Conservation (phyloP, 2,797 vertebrate genomes). For the Cynodonichthys magdalenae region DNA sequence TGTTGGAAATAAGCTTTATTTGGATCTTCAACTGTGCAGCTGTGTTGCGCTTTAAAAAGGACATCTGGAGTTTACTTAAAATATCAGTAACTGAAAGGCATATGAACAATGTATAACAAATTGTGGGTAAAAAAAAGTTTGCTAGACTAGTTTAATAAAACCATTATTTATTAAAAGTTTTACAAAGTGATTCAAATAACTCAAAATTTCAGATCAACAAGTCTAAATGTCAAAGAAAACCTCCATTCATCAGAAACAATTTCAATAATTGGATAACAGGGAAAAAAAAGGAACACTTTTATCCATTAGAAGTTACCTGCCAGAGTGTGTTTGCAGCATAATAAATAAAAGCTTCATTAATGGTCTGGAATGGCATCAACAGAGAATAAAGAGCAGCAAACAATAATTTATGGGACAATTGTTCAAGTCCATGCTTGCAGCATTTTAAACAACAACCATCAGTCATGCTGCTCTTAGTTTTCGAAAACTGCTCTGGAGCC, state of each 20-base stretch:
- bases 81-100: too few species aligned
- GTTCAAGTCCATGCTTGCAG: conserved; percentile 28
- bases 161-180: too few species aligned
- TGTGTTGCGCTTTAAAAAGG: background rate
- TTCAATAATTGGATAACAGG: background rate
- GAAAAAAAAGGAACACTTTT: background rate
- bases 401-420: conserved; percentile 37
- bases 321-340: background rate
- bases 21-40: background rate
- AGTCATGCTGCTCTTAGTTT: conserved; percentile 43
- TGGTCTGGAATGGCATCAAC: conserved; percentile 13
- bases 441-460: conserved; percentile 25
- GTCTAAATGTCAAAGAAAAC: background rate
- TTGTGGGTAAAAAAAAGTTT: too few species aligned
- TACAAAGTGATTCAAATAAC: background rate
- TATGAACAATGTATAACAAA: too few species aligned
- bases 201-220: background rate
- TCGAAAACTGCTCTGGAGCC: conserved; percentile 30
- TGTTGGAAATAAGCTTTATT: too few species aligned
- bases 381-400: conserved; percentile 27
- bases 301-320: conserved; percentile 3
- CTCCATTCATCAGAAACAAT: background rate
- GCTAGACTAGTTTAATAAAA: too few species aligned
- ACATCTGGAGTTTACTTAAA: too few species aligned
- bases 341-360: conserved; percentile 20